phyloP scores from a whole-genome alignment of 2,797 vertebrate species.

The Syngnathus rostellatus region DNA sequence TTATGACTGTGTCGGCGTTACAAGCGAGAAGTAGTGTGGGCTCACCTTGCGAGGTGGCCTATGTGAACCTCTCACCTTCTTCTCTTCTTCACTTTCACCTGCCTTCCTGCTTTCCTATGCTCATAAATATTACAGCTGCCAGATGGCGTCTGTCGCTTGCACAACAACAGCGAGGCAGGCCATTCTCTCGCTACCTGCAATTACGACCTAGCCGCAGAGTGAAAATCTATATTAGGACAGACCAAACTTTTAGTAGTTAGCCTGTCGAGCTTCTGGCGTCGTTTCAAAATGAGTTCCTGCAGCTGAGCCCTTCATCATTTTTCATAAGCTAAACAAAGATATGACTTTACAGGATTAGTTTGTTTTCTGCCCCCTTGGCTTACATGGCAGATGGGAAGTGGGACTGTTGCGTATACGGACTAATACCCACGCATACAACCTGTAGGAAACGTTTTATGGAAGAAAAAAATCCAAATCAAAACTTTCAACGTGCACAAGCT shows the following conservation, averaged over 20 bases:
- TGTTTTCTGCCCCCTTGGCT: neutral
- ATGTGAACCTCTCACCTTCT: neutral
- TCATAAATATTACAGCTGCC: conserved; percentile 10
- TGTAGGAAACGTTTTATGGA: neutral
- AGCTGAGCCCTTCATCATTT: conserved; percentile 4
- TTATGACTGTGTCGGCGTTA: neutral
- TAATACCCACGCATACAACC: neutral
- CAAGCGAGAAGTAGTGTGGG: neutral
- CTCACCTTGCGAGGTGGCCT: neutral
- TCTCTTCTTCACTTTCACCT: conserved; percentile 8
- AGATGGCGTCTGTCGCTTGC: neutral
- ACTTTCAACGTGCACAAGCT: neutral
- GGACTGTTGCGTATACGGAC: neutral
- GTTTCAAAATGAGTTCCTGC: conserved; percentile 5
- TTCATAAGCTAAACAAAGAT: neutral
- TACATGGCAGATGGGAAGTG: neutral
- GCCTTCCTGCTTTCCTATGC: conserved; percentile 3
- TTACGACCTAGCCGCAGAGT: conserved; percentile 5
- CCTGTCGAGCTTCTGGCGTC: neutral
- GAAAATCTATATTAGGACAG: conserved; percentile 3
- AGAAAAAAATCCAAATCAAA: neutral
- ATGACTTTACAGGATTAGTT: conserved; percentile 3
- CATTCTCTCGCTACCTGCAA: neutral
- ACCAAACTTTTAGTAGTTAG: conserved; percentile 4
- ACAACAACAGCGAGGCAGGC: neutral